Evolutionary conservation across 1,140 invertebrate genomes (phyloP).

Genomic region (Drosophila auraria): DNA sequence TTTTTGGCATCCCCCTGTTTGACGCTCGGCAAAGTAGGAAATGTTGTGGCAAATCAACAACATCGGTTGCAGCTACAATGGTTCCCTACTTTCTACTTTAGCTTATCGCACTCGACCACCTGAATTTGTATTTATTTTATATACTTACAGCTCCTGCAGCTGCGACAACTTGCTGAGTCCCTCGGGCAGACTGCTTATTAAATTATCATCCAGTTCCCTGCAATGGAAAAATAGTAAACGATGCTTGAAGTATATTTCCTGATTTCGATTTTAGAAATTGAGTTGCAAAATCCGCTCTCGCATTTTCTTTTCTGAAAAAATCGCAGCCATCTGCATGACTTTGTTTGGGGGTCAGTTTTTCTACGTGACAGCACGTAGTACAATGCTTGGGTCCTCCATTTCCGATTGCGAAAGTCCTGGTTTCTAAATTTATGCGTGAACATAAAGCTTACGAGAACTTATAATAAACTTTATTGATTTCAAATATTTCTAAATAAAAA

Average conservation of each 20-base stretch:
- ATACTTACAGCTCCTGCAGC: slow-evolving; percentile 90
- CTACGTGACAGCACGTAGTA: slow-evolving; percentile 70
- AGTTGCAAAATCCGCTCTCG: slow-evolving; percentile 53
- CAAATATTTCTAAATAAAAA: slow-evolving; percentile 55
- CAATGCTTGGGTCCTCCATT: slow-evolving; percentile 41
- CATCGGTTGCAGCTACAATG: slow-evolving; percentile 16
- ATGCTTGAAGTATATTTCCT: slow-evolving; percentile 45
- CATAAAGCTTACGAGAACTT: slow-evolving; percentile 53
- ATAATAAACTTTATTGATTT: slow-evolving; percentile 62
- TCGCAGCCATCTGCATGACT: slow-evolving; percentile 37
- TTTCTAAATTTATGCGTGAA: slow-evolving; percentile 67
- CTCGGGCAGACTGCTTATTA: slow-evolving; percentile 88
- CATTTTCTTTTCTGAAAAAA: slow-evolving; percentile 10
- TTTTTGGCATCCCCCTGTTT: slow-evolving; percentile 79
- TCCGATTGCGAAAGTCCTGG: slow-evolving; percentile 16
- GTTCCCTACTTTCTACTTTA: slow-evolving; percentile 2
- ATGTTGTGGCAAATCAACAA: slow-evolving; percentile 63
- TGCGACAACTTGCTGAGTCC: slow-evolving; percentile 88
- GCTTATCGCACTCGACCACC: slow-evolving; percentile 58
- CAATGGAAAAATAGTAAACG: slow-evolving; percentile 74
- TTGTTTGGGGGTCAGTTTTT: slow-evolving; percentile 60
- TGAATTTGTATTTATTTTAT: slow-evolving; percentile 27
- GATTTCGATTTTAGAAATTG: slow-evolving; percentile 59
- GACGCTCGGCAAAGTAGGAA: slow-evolving; percentile 69
- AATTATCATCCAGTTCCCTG: slow-evolving; percentile 91